A percentile compares a stretch with the other conserved stretches of the same genome.
Evolutionary conservation across 2,888 invertebrate genomes (phyloP).

Genomic region (Tiliacea aurago): DNA sequence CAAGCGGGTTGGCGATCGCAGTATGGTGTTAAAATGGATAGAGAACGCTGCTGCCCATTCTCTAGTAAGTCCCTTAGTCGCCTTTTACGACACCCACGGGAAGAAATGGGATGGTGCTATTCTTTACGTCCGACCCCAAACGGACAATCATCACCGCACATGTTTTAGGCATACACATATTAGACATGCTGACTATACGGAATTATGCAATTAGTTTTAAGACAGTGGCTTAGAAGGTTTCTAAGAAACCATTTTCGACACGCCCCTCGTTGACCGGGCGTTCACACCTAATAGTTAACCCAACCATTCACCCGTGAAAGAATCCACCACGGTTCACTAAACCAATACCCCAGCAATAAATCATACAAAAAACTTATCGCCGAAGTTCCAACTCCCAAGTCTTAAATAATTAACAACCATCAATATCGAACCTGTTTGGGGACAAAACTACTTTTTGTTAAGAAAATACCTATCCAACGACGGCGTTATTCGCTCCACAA

Average conservation of each 20-base stretch:
- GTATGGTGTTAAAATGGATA: no score
- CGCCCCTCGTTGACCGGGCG: slow-evolving; percentile 55
- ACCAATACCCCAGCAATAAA: slow-evolving; percentile 39
- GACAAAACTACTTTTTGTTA: slow-evolving; percentile 63
- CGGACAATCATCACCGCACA: no score
- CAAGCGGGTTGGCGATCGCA: no score
- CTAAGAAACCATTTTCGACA: slow-evolving; percentile 57
- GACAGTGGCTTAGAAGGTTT: slow-evolving; percentile 57
- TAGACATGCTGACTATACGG: neutral
- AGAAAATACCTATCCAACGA: slow-evolving; percentile 54
- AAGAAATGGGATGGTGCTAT: no score
- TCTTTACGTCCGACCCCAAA: no score
- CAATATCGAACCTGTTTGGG: slow-evolving; percentile 48
- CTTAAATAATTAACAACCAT: slow-evolving; percentile 53
- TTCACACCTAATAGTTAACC: slow-evolving; percentile 59
- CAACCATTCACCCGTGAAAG: slow-evolving; percentile 55
- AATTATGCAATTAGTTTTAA: slow-evolving; percentile 16
- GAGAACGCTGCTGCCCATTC: no score
- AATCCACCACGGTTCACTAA: slow-evolving; percentile 58
- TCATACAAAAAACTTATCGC: slow-evolving; percentile 26
- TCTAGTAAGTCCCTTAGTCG: no score
- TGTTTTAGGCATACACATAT: neutral
- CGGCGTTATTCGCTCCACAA: slow-evolving; percentile 51
- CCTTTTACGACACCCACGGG: no score
- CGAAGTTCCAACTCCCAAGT: slow-evolving; percentile 34